Evolutionary conservation across 1,140 invertebrate genomes (phyloP).

Genomic region (Chironomus tepperi): DNA sequence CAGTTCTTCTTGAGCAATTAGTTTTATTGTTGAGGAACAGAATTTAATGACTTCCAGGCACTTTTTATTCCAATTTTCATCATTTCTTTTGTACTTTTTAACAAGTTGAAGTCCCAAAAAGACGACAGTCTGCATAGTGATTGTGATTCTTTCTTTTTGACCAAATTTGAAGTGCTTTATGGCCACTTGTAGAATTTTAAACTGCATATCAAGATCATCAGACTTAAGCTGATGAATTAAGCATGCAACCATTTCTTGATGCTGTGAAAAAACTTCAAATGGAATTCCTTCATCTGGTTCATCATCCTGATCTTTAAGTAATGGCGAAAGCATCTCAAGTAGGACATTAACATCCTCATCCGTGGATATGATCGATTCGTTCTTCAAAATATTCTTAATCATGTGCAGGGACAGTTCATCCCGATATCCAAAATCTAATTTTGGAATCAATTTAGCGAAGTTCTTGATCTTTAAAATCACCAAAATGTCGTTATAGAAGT

Average conservation of each 20-base stretch:
- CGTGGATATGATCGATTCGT: conserved; percentile 76
- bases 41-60: conserved; percentile 98
- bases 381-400: conserved; percentile 42
- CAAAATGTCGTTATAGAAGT: conserved; percentile 89
- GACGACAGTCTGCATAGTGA: conserved; percentile 95
- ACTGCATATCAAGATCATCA: conserved; percentile 85
- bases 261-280: conserved; percentile 93
- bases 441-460: conserved; percentile 75
- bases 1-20: conserved; percentile 86
- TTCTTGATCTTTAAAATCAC: conserved; percentile 75
- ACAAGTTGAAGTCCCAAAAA: conserved; percentile 91
- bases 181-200: conserved; percentile 78
- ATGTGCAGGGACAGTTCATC: conserved; percentile 82
- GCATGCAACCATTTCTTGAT: conserved; percentile 82
- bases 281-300: conserved; percentile 60
- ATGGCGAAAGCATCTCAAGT: conserved; percentile 69
- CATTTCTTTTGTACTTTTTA: conserved; percentile 74
- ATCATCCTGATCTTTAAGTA: conserved; percentile 80
- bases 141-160: conserved; percentile 79
- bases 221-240: conserved; percentile 86
- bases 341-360: conserved; percentile 76
- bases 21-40: conserved; percentile 89
- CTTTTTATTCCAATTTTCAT: conserved; percentile 97
- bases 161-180: conserved; percentile 84
- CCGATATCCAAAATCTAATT: conserved; percentile 83